A percentile compares a stretch with the other conserved stretches of the same genome.
Evolutionary conservation across 1,140 invertebrate genomes (phyloP).

Genomic region (Nylanderia fulva): DNA sequence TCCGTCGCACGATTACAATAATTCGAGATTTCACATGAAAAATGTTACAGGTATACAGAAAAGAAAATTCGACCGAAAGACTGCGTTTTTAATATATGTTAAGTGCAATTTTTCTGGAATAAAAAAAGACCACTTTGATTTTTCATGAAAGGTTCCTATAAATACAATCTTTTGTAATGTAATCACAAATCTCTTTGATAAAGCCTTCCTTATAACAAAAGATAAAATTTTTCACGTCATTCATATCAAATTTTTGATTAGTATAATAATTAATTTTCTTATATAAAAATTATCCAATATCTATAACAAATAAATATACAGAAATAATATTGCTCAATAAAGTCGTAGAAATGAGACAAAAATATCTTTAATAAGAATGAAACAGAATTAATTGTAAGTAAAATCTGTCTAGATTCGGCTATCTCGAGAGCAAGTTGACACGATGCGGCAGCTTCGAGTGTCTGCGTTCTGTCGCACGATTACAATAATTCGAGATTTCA

Average conservation of each 20-base stretch:
- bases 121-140: background rate
- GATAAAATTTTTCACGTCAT: no score
- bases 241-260: no score
- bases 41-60: background rate
- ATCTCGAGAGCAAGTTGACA: slow-evolving; percentile 36
- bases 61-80: background rate
- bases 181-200: background rate
- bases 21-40: background rate
- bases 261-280: no score
- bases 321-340: no score
- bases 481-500: background rate
- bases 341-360: no score
- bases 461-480: background rate
- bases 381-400: no score
- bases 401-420: no score
- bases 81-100: background rate
- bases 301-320: no score
- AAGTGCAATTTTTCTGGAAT: background rate
- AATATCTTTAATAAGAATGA: no score
- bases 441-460: background rate
- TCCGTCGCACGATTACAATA: background rate
- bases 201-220: background rate
- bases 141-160: background rate
- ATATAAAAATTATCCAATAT: no score
- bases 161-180: background rate